Percentiles rank a stretch among this genome's conserved stretches.
phyloP scores from a whole-genome alignment of 2,113 vertebrate species.

The Carassius auratus region DNA sequence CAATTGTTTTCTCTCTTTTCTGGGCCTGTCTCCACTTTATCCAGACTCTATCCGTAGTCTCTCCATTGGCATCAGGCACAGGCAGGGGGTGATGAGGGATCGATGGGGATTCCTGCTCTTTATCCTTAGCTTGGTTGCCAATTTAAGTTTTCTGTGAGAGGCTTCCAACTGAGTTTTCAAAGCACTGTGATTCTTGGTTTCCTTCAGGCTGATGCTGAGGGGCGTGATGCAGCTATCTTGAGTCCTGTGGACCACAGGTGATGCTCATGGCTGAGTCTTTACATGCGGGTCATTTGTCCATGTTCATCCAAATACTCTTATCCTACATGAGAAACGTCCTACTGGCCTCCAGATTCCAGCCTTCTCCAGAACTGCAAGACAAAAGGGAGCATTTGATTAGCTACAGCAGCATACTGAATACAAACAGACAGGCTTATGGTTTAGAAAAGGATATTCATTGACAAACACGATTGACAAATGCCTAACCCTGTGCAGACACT shows the following conservation, averaged over 20 bases:
- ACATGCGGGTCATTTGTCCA: slow-evolving; percentile 7
- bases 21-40: slow-evolving; percentile 64
- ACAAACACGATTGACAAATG: not conserved
- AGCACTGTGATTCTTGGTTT: not conserved
- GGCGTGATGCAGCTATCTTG: slow-evolving; percentile 55
- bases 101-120: not conserved
- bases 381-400: slow-evolving; percentile 41
- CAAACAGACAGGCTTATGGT: not conserved
- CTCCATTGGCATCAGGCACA: slow-evolving; percentile 70
- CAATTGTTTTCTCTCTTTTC: slow-evolving; percentile 34
- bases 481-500: not conserved
- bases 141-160: not conserved
- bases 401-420: not conserved
- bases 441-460: not conserved
- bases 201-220: slow-evolving; percentile 7
- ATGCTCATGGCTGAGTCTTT: slow-evolving; percentile 62
- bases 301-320: slow-evolving; percentile 44
- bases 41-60: slow-evolving; percentile 71
- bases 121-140: not conserved
- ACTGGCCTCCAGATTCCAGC: slow-evolving; percentile 54
- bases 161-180: not conserved
- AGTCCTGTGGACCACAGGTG: slow-evolving; percentile 46
- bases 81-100: slow-evolving; percentile 22
- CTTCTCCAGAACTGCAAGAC: slow-evolving; percentile 64
- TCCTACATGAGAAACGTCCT: slow-evolving; percentile 27